These are phyloP conservation scores for Cotesia typhae DNA, from an alignment of 1,140 invertebrate species.

Conservation along the genomic window DNA sequence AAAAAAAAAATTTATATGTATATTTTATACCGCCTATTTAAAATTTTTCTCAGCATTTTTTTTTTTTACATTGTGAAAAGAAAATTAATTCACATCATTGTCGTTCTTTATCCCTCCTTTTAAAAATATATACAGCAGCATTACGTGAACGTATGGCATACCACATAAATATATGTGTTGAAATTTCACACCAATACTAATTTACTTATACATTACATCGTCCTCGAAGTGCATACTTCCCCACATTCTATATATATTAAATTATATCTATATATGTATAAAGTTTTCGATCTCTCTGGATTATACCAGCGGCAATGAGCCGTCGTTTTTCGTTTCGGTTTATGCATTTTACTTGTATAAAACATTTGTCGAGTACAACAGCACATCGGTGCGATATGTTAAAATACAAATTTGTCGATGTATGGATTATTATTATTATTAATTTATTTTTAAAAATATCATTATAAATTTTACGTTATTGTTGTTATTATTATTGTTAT, in stretches of 20 bases:
- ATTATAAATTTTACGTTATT: no score
- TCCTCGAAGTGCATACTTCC: not conserved
- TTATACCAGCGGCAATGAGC: conserved; percentile 15
- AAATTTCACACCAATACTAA: conserved; percentile 9
- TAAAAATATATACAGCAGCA: not conserved
- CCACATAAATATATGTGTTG: not conserved
- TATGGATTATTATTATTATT: no score
- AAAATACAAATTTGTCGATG: no score
- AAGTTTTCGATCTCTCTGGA: conserved; percentile 25
- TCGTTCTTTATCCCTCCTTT: conserved; percentile 4
- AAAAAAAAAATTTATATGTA: no score
- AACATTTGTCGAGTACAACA: no score
- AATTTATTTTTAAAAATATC: no score
- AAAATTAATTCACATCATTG: conserved; percentile 23
- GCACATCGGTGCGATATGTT: no score
- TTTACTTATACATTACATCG: not conserved
- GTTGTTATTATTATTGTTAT: not conserved
- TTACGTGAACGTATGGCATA: conserved; percentile 16
- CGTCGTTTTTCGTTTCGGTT: not conserved
- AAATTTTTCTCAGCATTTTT: conserved; percentile 19
- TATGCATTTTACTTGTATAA: no score
- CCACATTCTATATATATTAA: not conserved
- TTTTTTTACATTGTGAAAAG: conserved; percentile 8
- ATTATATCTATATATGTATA: no score
- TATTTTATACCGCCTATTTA: not conserved